phyloP scores from a whole-genome alignment of 1,140 invertebrate species.

The Pachyrhynchus sulphureomaculatus region DNA sequence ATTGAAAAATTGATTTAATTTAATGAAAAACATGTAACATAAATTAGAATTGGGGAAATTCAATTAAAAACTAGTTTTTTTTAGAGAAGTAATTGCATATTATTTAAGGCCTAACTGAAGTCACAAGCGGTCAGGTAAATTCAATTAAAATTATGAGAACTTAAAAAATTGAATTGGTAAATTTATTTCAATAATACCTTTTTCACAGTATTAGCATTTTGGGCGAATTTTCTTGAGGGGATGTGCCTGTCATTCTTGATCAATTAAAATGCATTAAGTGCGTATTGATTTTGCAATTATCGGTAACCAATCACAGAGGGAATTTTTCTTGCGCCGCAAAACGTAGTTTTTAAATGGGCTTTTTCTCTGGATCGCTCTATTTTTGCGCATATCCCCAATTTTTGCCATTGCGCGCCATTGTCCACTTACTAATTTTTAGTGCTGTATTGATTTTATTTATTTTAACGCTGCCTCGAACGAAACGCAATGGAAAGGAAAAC shows the following conservation, averaged over 20 bases:
- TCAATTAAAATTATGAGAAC: no score
- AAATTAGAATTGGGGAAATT: no score
- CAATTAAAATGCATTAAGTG: slow-evolving; percentile 50
- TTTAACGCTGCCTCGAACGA: slow-evolving; percentile 34
- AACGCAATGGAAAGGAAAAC: slow-evolving; percentile 20
- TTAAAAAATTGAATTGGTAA: no score
- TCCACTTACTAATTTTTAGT: slow-evolving; percentile 52
- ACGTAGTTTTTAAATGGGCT: slow-evolving; percentile 46
- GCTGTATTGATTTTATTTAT: slow-evolving; percentile 51
- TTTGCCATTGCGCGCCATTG: slow-evolving; percentile 52
- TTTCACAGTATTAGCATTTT: no score
- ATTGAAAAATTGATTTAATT: no score
- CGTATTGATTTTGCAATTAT: slow-evolving; percentile 55
- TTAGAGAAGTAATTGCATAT: no score
- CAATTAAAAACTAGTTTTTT: no score
- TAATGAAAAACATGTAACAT: no score
- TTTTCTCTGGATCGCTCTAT: slow-evolving; percentile 43
- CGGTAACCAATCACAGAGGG: slow-evolving; percentile 52
- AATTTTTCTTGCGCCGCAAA: slow-evolving; percentile 47
- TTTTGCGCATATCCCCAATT: slow-evolving; percentile 52
- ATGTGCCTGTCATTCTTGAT: slow-evolving; percentile 27
- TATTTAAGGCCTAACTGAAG: no score
- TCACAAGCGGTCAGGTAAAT: no score
- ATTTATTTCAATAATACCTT: no score
- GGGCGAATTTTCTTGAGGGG: not conserved